Evolutionary conservation across 23 tunicate species (phyloP), one percentile per base, ranked within the genome.

Genomic region (Halocynthia roretzi): DNA sequence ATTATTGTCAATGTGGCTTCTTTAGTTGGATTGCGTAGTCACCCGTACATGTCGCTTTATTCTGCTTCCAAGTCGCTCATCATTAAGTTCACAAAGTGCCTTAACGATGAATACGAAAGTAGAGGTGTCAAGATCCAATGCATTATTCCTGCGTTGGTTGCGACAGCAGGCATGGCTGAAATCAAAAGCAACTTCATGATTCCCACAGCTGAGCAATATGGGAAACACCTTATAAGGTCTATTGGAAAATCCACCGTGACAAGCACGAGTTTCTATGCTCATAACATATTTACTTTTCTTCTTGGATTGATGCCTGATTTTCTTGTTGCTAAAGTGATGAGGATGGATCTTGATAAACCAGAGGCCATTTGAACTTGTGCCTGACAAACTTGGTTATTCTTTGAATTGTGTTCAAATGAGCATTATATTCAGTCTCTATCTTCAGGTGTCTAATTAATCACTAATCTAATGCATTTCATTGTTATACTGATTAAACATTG

Each of bases 41-140:
- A 84, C 20, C 95, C 95, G 6, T 51, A 83, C 19, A 65, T 88
- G 40, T 15, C 84, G 14, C 51, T 83, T 6, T 88, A 88, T 68
- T 78, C 95, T 8, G 95, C 95, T 10, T 50, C 95, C 11, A 88
- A 88, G 12, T 72, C 44, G 70, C 83, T 83, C 79, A 87, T 83
- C 2, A 84, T 78, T 61, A 77, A 77, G 48, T 83, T 88, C 19
- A 83, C 95, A 5, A 63, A 77, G 50, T 62, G 71, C 20, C 15
- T 88, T 6, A 19, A 50, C 21, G 8, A 20, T 50, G 95, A 88
- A 74, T 88, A 83, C 60, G 60, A 72, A 17, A 57, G 67, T 0
- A 49, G 70, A 64, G 95, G 95, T 22, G 50, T 88, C 19, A 83
- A 78, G 48, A 61, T 88, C 67, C 95, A 88, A 70, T 57, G 80